A percentile compares a stretch with the other conserved stretches of the same genome.
These are phyloP conservation scores for Cassiopea xamachana DNA, from an alignment of 30 jellyfish, hydroid and myxozoan species.

Conservation along the genomic window DNA sequence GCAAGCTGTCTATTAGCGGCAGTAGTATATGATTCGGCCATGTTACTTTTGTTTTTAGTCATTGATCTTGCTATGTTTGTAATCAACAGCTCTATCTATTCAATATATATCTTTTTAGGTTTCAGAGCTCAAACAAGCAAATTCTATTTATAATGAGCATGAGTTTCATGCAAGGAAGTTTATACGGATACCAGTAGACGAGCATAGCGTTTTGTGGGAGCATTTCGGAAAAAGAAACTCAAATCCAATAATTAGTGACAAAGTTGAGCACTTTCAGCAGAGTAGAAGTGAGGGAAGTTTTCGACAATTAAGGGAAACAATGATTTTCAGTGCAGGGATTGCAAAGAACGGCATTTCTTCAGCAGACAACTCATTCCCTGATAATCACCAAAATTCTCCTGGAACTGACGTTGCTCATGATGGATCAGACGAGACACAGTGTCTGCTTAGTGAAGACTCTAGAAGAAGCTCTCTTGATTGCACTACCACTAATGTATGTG, in stretches of 20 bases:
- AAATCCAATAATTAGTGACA: constrained; percentile 5
- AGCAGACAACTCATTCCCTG: too few relatives aligned
- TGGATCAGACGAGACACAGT: constrained; percentile 17
- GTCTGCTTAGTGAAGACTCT: background rate
- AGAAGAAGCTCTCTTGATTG: background rate
- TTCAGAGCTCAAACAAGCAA: constrained; percentile 76
- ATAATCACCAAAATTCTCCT: background rate
- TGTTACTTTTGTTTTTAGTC: too few relatives aligned
- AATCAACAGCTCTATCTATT: background rate
- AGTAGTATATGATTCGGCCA: too few relatives aligned
- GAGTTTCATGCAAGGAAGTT: constrained; percentile 57
- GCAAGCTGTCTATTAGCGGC: too few relatives aligned
- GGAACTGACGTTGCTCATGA: background rate
- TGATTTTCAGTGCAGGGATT: constrained; percentile 2
- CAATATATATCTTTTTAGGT: constrained; percentile 26
- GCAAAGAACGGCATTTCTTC: background rate
- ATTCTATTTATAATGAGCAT: constrained; percentile 68
- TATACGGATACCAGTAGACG: constrained; percentile 58
- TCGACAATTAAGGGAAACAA: constrained; percentile 1
- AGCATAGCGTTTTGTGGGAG: constrained; percentile 61
- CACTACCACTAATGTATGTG: constrained; percentile 49
- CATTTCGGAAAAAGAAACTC: constrained; percentile 11
- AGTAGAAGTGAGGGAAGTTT: constrained; percentile 65
- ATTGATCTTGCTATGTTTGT: too few relatives aligned
- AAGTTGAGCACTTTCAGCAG: constrained; percentile 1